Base-by-base conservation (phyloP, 2,797 vertebrate species). In the Salmo trutta region DNA sequence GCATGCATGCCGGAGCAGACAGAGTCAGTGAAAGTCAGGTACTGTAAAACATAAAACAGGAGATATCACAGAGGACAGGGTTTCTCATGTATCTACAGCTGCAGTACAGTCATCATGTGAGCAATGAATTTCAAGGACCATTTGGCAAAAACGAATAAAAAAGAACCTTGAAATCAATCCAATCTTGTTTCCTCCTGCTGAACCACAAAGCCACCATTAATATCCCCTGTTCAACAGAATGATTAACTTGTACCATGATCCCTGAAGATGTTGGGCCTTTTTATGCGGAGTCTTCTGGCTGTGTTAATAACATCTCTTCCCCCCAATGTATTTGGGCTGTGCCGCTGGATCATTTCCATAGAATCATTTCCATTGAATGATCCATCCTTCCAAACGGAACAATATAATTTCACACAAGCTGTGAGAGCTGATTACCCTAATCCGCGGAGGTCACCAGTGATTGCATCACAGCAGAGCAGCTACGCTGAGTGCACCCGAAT, bases 371-470 rank as follows among this genome's bases (percentile, higher is more conserved):
- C 80, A 82, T 74, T 74, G 74, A 91, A 76, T 86, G 41, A 47
- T 19, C 65, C 72, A 29, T 24, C 79, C 78, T 86, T 85, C 86
- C 67, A 82, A 89, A 88, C 69, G 68, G 77, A 86, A 87, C 87
- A 86, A 83, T 83, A 82, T 79, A 84, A 89, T 91, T 87, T 88
- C 82, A 85, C 77, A 78, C 86, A 87, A 86, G 85, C 86, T 88
- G 86, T 77, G 87, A 88, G 76, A 78, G 75, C 83, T 91, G 89
- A 89, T 90, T 88, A 81, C 81, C 80, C 84, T 85, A 87, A 90
- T 88, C 88, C 82, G 83, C 83, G 65, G 79, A 88, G 84, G 84
- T 91, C 83, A 86, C 83, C 77, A 51, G 66, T 81, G 84, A 85
- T 83, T 81, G 80, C 77, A 53, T 84, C 83, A 68, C 62, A 67